phyloP scores from a whole-genome alignment of 64 coral and sea anemone genomes.

The Exaiptasia diaphana region DNA sequence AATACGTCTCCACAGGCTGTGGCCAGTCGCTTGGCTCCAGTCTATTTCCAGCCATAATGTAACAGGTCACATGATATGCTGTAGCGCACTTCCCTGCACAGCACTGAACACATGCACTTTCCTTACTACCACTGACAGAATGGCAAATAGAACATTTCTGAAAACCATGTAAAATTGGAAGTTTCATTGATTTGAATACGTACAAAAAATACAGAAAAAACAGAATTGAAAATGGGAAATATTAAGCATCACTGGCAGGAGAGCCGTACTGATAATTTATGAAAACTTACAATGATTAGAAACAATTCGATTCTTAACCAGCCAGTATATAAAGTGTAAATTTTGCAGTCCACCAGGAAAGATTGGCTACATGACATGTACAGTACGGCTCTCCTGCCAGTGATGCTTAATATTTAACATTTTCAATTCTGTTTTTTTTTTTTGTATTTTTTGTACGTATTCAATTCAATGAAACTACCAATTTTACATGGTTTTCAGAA shows the following conservation, averaged over 20 bases:
- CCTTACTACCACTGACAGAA: neutral
- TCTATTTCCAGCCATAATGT: conserved; percentile 52
- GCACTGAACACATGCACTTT: conserved; percentile 76
- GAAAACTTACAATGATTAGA: neutral
- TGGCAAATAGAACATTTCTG: conserved; percentile 48
- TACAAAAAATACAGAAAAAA: neutral
- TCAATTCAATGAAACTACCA: neutral
- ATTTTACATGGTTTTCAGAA: conserved; percentile 1
- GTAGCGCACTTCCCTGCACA: conserved; percentile 83
- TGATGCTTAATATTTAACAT: neutral
- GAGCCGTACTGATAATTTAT: neutral
- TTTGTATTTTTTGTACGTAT: neutral
- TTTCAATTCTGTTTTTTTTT: neutral
- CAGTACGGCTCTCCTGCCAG: too few species aligned
- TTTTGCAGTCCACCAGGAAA: too few species aligned
- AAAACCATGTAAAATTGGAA: neutral
- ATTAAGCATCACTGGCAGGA: neutral
- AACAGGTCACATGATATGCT: conserved; percentile 72
- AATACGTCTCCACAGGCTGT: conserved; percentile 72
- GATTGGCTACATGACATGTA: too few species aligned
- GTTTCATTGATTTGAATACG: neutral
- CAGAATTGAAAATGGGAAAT: neutral
- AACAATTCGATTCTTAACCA: neutral
- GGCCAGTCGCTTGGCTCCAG: conserved; percentile 85
- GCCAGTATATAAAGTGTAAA: too few species aligned